Base-by-base conservation (phyloP, 1,140 invertebrate genomes). In the Scaptomyza hsui region DNA sequence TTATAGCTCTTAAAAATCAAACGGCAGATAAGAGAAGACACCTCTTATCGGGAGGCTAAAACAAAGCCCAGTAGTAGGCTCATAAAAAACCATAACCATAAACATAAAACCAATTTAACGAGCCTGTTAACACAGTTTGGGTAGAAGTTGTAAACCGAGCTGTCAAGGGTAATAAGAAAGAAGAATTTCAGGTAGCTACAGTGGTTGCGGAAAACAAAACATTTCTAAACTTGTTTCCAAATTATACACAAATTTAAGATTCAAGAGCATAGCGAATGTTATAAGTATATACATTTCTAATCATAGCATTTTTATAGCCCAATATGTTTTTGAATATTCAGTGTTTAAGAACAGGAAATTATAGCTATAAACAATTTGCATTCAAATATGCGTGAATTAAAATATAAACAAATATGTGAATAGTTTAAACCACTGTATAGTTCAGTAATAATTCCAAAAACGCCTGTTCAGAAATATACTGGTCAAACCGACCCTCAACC, bases 1-100 rank as follows among this genome's bases (percentile, higher is more conserved):
- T 70, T 70, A 70, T 49, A 41, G 51, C 59, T 51, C 32, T 48
- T 47, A 9, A 56, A 18, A 21, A 55, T 15, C 16, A 5, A n/a
- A 21, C 7, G 12, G 13, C 10, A 56, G 60, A 70, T 70, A 64
- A 63, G 67, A 2, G 26, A 29, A 13, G 13, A 21, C 42, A 37
- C 12, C 42, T 63, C 26, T 48, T 70, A 70, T 70, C 60, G 3
- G 12, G 7, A 10, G 60, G 18, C 37, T 9, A 29, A 15, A 24
- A 39, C n/a, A 6, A 56, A 49, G 6, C 24, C n/a, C 44, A 48
- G 60, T 47, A 24, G 60, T 21, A 42, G 6, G n/a, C 49, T 6
- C 39, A 39, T 55, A 69, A 48, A 52, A 51, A 29, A 9, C 26
- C 5, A 6, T 62, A 47, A 21, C 51, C 0, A 62, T 12, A 52